Base-by-base conservation (phyloP, 2,888 invertebrate genomes). In the Phasia obesa region DNA sequence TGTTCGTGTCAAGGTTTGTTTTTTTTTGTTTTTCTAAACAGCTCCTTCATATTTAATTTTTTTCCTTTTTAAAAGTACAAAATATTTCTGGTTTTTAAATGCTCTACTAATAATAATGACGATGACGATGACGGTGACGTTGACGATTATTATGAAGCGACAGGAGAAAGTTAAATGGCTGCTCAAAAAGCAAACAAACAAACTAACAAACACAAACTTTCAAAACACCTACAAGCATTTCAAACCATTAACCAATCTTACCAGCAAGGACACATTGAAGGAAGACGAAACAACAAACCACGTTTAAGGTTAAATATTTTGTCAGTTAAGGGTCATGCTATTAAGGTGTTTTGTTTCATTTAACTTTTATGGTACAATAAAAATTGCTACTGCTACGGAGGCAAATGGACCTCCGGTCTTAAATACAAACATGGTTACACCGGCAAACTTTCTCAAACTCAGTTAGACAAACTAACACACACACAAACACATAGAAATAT, bases 261-360 rank as follows among this genome's bases (percentile, higher is more conserved):
- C 11, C 11, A 60, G 31, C 31, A 60, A 59, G 57, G 47, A 64
- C 38, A 44, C 9, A 31, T 44, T 57, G n/a, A 55, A 27, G 62
- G 15, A 27, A 75, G 42, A 62, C 59, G 21, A 55, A 70, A 57
- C 64, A 74, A 70, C 77, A 70, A 74, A 74, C 73, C 74, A 74
- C 74, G 75, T 70, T 78, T 64, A 42, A 74, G 82, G 69, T 74
- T 73, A 78, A 82, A 74, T 78, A 70, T 82, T 73, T 77, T 78
- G 73, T 67, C 70, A 81, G 75, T 81, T 70, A 70, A 76, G 76
- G 85, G 84, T 83, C 84, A 81, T 69, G 76, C 78, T 79, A 84
- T 86, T 86, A 84, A 85, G 79, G 84, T 85, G 84, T 81, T 85
- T 84, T 85, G 80, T 86, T 85, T 86, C 84, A 85, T 86, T 86